Base-by-base conservation (phyloP, 2,888 invertebrate species). In the Ernsta delagoae region DNA sequence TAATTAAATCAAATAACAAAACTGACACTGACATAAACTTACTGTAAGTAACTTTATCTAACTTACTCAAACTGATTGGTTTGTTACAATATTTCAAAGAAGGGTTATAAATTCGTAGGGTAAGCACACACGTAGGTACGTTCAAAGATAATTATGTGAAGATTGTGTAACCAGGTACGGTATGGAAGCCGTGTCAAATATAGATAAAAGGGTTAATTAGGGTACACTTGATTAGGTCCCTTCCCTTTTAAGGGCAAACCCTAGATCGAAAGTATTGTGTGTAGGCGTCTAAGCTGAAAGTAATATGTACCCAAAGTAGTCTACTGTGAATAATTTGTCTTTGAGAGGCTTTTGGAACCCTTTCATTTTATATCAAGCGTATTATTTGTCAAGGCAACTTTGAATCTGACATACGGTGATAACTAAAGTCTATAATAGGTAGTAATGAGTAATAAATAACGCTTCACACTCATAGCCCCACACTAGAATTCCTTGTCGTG, bases 191-290 rank as follows among this genome's bases (percentile, higher is more conserved):
- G 50, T 53, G 50, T 53, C 50, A 53, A 24, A 24, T 53, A 53
- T 53, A 53, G 50, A 53, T 53, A 53, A 16, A 53, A 53, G 50
- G 50, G 50, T 53, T 24, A 24, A 53, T 53, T 24, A 53, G 50
- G 50, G 50, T 53, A 16, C 50, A 53, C 50, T 53, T 53, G 50
- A 53, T 53, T 53, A 24, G 50, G 24, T 53, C 16, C 50, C 9
- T 53, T 16, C 50, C 50, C 50, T 16, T 7, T 50, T 50, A 16
- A 53, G 16, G 50, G 12, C 6, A 50, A 50, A 50, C 12, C 50
- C 8, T 50, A 16, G 50, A 50, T 50, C 16, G 50, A 12, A 16
- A 50, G 7, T 16, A 12, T 50, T 50, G 16, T 50, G 16, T 8
- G 50, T 16, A 50, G 50, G 50, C 16, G 50, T 7, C 8, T 16